These are phyloP conservation scores for Notolepis coatsorum DNA, from an alignment of 2,797 vertebrate species.

Conservation along the genomic window DNA sequence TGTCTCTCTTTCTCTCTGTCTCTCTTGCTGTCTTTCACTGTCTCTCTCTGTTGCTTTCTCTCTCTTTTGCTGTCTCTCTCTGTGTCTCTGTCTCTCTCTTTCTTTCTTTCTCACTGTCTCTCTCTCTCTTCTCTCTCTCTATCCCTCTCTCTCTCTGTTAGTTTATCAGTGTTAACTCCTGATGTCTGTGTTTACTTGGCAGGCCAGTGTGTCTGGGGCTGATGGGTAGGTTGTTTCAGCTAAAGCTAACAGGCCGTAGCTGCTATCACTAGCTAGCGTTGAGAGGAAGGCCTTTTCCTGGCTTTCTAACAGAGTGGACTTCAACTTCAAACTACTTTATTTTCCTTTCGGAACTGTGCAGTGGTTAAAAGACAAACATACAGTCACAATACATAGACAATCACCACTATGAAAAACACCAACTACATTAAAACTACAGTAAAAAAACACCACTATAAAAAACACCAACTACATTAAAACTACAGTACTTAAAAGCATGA, in stretches of 20 bases:
- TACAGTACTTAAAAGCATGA: too few species aligned
- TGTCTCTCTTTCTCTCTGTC: constrained; percentile 45
- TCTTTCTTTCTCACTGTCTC: neutral
- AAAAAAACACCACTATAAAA: too few species aligned
- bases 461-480: too few species aligned
- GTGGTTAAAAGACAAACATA: too few species aligned
- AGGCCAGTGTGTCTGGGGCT: constrained; percentile 28
- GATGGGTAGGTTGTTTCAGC: constrained; percentile 42
- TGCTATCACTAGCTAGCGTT: constrained; percentile 45
- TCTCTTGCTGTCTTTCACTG: constrained; percentile 51
- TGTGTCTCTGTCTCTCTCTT: neutral
- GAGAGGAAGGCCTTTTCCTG: constrained; percentile 41
- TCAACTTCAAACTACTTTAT: too few species aligned
- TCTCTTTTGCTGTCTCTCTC: neutral
- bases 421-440: too few species aligned
- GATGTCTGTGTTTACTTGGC: constrained; percentile 58
- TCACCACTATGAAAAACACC: too few species aligned
- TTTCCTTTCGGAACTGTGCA: too few species aligned
- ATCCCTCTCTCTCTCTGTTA: constrained; percentile 22
- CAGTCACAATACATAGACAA: too few species aligned
- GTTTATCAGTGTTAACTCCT: constrained; percentile 46
- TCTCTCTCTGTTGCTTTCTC: too few species aligned
- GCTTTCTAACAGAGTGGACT: too few species aligned
- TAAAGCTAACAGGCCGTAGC: constrained; percentile 52
- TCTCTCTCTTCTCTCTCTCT: neutral